Evolutionary conservation across 1,140 invertebrate genomes (phyloP).

Genomic region (Diorhabda carinulata): DNA sequence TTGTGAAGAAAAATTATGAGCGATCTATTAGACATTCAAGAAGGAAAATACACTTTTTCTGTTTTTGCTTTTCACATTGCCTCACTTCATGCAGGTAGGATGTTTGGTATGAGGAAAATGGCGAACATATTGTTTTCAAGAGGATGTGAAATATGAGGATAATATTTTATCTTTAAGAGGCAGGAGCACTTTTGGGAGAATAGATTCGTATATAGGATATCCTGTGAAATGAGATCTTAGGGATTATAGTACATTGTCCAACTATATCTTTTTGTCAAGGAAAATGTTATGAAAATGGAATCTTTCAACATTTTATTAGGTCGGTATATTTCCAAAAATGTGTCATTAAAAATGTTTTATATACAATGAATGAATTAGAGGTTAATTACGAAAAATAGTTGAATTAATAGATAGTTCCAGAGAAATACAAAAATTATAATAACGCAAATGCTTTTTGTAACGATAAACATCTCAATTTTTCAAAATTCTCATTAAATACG

Average conservation of each 20-base stretch:
- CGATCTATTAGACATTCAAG: neutral
- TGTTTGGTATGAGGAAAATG: neutral
- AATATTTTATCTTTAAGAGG: neutral
- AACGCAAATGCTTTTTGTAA: too few relatives aligned
- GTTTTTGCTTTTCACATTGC: conserved; percentile 1
- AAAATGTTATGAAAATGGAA: too few relatives aligned
- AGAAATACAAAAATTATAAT: too few relatives aligned
- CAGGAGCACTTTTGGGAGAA: neutral
- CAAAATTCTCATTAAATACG: too few relatives aligned
- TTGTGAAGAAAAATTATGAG: neutral
- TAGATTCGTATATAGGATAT: neutral
- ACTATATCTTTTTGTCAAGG: too few relatives aligned
- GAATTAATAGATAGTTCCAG: too few relatives aligned
- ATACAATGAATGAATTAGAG: too few relatives aligned
- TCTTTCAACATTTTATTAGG: too few relatives aligned
- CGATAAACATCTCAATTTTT: too few relatives aligned
- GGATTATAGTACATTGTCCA: neutral
- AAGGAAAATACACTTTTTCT: neutral
- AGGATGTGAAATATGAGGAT: neutral
- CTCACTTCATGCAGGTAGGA: neutral
- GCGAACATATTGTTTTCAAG: neutral
- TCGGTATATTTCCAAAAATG: too few relatives aligned
- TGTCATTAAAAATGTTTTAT: too few relatives aligned
- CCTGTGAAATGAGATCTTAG: neutral
- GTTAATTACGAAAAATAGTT: too few relatives aligned